Base-by-base conservation (phyloP, 2,888 invertebrate genomes). In the Thymelicus acteon region DNA sequence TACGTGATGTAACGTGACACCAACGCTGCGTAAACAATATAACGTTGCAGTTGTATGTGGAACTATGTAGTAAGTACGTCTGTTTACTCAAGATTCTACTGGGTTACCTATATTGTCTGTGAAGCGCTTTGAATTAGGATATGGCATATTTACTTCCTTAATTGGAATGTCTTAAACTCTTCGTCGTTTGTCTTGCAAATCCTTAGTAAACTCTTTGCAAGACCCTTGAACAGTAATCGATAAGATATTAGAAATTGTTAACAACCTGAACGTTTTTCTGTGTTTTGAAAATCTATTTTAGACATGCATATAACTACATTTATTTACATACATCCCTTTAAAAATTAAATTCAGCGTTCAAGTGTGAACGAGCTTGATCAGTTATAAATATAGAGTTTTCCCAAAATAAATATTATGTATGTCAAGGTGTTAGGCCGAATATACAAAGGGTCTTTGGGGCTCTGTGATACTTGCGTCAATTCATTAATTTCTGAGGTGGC, bases 1-100 rank as follows among this genome's bases (percentile, higher is more conserved):
- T 37, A 54, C 49, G 47, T 44, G 44, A 48, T 68, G 62, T 68
- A 68, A 68, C 13, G 3, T 62, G 31, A 68, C 54, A 12, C 44
- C 10, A 12, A 19, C 12, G 13, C 49, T 39, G 15, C 31, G 19
- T 54, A 24, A 54, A 54, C 24, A 54, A 54, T 54, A 54, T 24
- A 54, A 10, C 24, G 24, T 54, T 19, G n/a, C 54, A 54, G 24
- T 15, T 15, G 49, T 49, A 7, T 15, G 49, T 15, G 24, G 19
- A 19, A 54, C 24, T 54, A 24, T 54, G 54, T 24, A 12, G 12
- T 44, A 44, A 12, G 44, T 44, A 12, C 44, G 8, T 54, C 15
- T 24, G n/a, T 24, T 54, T 54, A 54, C 54, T 54, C 8, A 12
- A 54, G 54, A 52, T 54, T 24, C 8, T 54, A 54, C 24, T 24